A percentile compares a stretch with the other conserved stretches of the same genome.
Evolutionary conservation across 2,888 invertebrate genomes (phyloP).

Genomic region (Lordiphosa andalusiaca): DNA sequence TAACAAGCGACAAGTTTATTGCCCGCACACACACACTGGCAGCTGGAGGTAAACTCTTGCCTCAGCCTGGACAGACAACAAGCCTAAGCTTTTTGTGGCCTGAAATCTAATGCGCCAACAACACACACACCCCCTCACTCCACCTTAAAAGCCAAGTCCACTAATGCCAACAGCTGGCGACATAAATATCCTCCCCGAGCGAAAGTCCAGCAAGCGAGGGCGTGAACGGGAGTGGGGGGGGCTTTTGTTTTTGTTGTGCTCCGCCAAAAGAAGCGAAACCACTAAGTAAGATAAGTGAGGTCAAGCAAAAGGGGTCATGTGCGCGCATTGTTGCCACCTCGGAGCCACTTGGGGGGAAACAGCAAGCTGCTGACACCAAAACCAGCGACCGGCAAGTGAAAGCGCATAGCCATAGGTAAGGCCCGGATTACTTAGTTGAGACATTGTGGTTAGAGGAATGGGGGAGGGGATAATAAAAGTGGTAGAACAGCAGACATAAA

Average conservation of each 20-base stretch:
- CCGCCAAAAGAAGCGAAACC: conserved; percentile 54
- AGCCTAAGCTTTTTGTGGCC: conserved; percentile 71
- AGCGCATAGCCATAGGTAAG: conserved; percentile 14
- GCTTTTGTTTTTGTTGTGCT: conserved; percentile 49
- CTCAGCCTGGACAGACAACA: conserved; percentile 39
- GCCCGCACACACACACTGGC: conserved; percentile 43
- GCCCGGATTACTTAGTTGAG: not conserved
- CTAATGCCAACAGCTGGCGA: conserved; percentile 73
- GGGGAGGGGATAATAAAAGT: no score
- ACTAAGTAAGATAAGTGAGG: conserved; percentile 76
- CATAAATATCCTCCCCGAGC: conserved; percentile 61
- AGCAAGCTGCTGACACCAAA: conserved; percentile 2
- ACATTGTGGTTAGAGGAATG: not conserved
- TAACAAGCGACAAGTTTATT: conserved; percentile 78
- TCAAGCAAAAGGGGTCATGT: conserved; percentile 74
- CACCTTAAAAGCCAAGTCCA: conserved; percentile 69
- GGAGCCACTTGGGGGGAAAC: conserved; percentile 13
- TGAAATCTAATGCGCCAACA: conserved; percentile 65
- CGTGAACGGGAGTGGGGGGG: conserved; percentile 21
- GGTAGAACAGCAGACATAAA: no score
- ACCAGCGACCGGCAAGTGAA: conserved; percentile 17
- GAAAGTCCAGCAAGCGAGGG: conserved; percentile 9
- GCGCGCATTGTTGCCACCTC: conserved; percentile 57
- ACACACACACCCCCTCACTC: conserved; percentile 39
- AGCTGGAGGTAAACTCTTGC: conserved; percentile 59